Evolutionary conservation across 1,140 invertebrate species (phyloP), one percentile per base, ranked within the genome.

Genomic region (Cardiocondyla obscurior): DNA sequence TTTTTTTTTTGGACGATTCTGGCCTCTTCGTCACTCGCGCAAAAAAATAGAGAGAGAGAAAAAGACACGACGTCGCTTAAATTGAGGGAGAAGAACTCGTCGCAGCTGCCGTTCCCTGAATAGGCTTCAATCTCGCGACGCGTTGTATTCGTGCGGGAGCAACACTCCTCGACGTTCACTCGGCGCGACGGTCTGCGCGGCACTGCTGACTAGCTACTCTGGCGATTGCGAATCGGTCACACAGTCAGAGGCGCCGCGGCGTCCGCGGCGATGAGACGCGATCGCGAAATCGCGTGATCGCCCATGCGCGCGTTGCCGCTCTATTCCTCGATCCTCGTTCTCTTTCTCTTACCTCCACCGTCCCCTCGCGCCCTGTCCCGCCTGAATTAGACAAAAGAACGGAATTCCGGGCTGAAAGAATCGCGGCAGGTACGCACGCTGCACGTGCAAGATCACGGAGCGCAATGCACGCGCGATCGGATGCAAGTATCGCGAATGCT

Each of bases 281-380:
- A 5, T 69, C 83, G 86, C 83, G 87, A 79, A 88, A 87, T 83
- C 86, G 87, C 87, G 53, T 69, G 85, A 85, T 88, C 76, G 85
- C 70, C 74, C 62, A 57, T 87, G 81, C 74, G 55, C 82, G 55
- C 85, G 36, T 77, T 79, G 44, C 82, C 28, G 19, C 10, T 19
- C 22, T 3, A 8, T 16, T 30, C 12, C 16, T 12, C 3, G 10
- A 3, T 10, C 5, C n/a, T n/a, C 33, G 33, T 7, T 4, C 28
- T 22, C 30, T 72, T 12, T 28, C 12, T 0, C 14, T 14, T 5
- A 25, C 16, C 25, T 83, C 44, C n/a, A n/a, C n/a, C n/a, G n/a
- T 58, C 64, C 69, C 25, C 10, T 33, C 76, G 10, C 51, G 16
- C 10, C 4, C 12, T 14, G 73, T n/a, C n/a, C 62, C 36, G 85